Percentiles rank a stretch among this genome's conserved stretches.
These are phyloP conservation scores for Pyrochroa serraticornis DNA, from an alignment of 2,888 invertebrate species.

Conservation along the genomic window DNA sequence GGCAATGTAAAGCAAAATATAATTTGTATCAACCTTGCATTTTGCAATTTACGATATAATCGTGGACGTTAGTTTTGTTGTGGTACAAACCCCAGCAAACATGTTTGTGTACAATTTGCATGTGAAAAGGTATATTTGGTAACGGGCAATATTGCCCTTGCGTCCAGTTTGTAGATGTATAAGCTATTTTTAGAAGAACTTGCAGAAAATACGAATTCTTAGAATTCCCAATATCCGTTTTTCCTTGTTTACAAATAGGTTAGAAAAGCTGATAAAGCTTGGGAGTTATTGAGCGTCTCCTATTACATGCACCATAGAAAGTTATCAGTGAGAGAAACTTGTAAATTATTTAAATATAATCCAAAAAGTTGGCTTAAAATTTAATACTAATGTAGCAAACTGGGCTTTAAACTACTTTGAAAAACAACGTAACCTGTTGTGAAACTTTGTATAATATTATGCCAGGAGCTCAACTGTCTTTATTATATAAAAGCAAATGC, in stretches of 20 bases:
- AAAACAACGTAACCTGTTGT: slow-evolving; percentile 11
- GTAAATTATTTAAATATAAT: slow-evolving; percentile 19
- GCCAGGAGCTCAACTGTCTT: slow-evolving; percentile 9
- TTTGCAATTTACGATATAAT: slow-evolving; percentile 3
- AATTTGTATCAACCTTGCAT: background rate
- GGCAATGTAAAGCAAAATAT: background rate
- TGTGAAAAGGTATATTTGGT: slow-evolving; percentile 10
- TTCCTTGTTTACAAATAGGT: slow-evolving; percentile 18
- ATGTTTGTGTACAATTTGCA: slow-evolving; percentile 12
- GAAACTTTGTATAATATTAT: slow-evolving; percentile 9
- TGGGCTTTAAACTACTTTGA: slow-evolving; percentile 17
- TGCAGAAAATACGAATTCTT: background rate
- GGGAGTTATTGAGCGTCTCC: slow-evolving; percentile 11
- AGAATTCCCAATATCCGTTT: slow-evolving; percentile 10
- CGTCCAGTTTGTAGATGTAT: slow-evolving; percentile 10
- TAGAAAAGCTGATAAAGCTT: slow-evolving; percentile 18
- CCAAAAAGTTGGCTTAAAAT: background rate
- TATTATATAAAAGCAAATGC: background rate
- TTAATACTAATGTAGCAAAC: slow-evolving; percentile 14
- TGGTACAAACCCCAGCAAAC: background rate
- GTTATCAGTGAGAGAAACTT: slow-evolving; percentile 10
- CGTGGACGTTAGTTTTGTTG: background rate
- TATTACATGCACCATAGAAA: slow-evolving; percentile 2
- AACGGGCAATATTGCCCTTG: slow-evolving; percentile 13
- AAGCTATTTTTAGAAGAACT: background rate